phyloP scores from a whole-genome alignment of 2,113 vertebrate genomes.

The Stegostoma tigrinum region DNA sequence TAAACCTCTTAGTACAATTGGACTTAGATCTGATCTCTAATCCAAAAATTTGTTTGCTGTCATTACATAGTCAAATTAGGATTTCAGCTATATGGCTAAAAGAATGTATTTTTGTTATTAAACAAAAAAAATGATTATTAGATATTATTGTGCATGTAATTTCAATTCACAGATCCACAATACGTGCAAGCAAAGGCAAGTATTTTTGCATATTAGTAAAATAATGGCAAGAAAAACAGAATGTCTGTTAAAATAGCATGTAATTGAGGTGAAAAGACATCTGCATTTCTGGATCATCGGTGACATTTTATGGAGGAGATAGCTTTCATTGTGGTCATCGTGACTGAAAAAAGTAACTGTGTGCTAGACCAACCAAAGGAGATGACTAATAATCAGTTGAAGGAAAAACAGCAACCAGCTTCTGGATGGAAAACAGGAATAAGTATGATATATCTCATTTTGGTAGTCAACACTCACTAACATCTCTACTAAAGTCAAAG shows the following conservation, averaged over 20 bases:
- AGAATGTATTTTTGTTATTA: background rate
- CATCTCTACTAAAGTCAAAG: background rate
- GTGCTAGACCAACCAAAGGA: background rate
- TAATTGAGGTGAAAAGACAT: background rate
- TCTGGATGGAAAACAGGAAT: background rate
- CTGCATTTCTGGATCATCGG: background rate
- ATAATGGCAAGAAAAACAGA: background rate
- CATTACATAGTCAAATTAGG: background rate
- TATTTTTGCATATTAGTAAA: background rate
- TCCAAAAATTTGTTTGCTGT: background rate
- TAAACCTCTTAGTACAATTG: background rate
- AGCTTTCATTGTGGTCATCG: too few species aligned
- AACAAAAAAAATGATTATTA: background rate
- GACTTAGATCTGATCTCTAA: background rate
- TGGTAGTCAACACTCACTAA: background rate
- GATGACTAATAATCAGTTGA: background rate
- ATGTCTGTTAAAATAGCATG: background rate
- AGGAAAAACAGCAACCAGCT: background rate
- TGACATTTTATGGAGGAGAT: background rate
- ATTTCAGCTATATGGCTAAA: background rate
- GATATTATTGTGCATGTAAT: background rate
- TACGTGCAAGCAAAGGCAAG: background rate
- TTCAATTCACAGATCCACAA: background rate
- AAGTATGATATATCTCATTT: background rate
- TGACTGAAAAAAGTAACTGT: background rate